A percentile compares a stretch with the other conserved stretches of the same genome.
Conservation (phyloP, 2,888 invertebrate species). For the Chloromyia formosa region DNA sequence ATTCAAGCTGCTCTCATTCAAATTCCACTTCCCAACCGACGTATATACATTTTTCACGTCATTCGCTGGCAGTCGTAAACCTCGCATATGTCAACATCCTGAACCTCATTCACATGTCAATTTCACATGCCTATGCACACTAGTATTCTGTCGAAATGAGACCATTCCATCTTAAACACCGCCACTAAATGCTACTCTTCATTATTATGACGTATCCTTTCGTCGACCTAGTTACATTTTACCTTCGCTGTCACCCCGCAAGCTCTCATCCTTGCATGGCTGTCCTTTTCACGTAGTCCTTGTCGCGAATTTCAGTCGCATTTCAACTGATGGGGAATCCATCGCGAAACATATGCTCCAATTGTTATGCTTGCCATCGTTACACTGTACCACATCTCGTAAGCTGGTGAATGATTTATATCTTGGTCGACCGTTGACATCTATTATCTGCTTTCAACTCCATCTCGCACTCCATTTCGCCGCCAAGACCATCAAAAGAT, state of each 20-base stretch:
- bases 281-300: too few species aligned
- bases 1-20: too few species aligned
- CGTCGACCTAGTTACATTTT: neutral
- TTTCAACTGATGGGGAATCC: conserved; percentile 6
- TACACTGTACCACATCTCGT: neutral
- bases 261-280: neutral
- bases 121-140: conserved; percentile 10
- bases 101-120: conserved; percentile 26
- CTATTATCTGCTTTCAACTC: conserved; percentile 35
- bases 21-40: neutral
- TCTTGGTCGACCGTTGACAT: conserved; percentile 42
- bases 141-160: neutral
- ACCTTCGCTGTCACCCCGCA: neutral
- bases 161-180: neutral
- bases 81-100: neutral
- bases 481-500: conserved; percentile 34
- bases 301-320: conserved; percentile 2
- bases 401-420: conserved; percentile 31
- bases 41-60: conserved; percentile 18
- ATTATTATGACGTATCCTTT: neutral
- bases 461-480: conserved; percentile 12
- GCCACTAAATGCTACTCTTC: conserved; percentile 8
- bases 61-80: neutral
- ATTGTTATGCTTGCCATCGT: neutral
- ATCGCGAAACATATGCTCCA: conserved; percentile 40